Evolutionary conservation across 2,888 invertebrate species (phyloP), one percentile per base, ranked within the genome.

Genomic region (Bembecia ichneumoniformis): DNA sequence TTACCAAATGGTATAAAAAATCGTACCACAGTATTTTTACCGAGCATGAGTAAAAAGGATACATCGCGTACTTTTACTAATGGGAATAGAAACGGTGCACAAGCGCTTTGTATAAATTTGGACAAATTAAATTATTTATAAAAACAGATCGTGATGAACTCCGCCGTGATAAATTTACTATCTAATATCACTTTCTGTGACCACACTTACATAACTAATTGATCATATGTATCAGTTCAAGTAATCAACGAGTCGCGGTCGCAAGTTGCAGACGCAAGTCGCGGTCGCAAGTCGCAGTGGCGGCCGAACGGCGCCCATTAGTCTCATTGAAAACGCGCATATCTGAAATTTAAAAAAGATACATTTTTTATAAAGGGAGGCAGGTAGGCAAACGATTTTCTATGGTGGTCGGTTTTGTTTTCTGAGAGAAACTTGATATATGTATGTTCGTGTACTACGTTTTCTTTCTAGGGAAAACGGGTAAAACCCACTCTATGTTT

Each of bases 291-390:
- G 62, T 68, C 66, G 70, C 56, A 54, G 51, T 50, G 54, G 52
- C 58, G 65, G 60, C 56, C 56, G 55, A 51, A 57, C 63, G 28
- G 63, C 68, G 64, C 64, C 7, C 28, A 28, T 28, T 28, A 28
- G 7, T 28, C 28, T 77, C 62, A 82, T 65, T 82, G 71, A 58
- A 84, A 74, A 57, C 84, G 84, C 82, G 82, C 79, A 74, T 84
- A 84, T 71, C 84, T 84, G 77, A n/a, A 77, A 67, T 47, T 43
- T 10, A 15, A 40, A n/a, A 3, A 28, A 2, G 28, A 28, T 20
- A 20, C 5, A 20, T 5, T 20, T 20, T 1, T 20, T 20, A 20
- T 5, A 5, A 17, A 17, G 1, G n/a, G n/a, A n/a, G n/a, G n/a
- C n/a, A n/a, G 17, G 17, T 17, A 17, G 17, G 17, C 3, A 3